Conservation (phyloP, 2,888 invertebrate species). For the Himalopsyche anomala region DNA sequence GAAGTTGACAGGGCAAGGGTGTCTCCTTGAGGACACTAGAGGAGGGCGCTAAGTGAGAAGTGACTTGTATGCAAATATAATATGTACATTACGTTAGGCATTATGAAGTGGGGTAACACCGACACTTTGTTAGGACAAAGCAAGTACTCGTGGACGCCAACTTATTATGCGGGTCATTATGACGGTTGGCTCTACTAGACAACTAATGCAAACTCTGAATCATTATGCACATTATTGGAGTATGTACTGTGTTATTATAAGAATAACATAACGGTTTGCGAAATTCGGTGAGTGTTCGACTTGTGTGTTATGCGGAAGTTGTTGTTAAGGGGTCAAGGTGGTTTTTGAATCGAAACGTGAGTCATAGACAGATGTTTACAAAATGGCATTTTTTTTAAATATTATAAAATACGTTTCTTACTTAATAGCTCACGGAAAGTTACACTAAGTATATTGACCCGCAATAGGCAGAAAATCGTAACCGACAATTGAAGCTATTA, state of each 20-base stretch:
- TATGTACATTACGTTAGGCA: constrained; percentile 49
- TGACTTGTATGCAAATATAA: constrained; percentile 56
- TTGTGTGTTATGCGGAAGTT: constrained; percentile 1
- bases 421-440: no score
- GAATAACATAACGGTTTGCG: constrained; percentile 24
- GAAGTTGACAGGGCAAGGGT: constrained; percentile 35
- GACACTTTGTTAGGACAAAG: constrained; percentile 30
- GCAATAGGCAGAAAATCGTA: no score
- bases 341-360: not conserved
- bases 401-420: no score
- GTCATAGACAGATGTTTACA: not conserved
- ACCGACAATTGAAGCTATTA: no score
- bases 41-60: constrained; percentile 42
- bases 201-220: constrained; percentile 15
- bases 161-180: constrained; percentile 61
- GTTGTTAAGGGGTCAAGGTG: constrained; percentile 28
- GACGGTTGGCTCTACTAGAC: constrained; percentile 41
- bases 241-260: not conserved
- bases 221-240: not conserved
- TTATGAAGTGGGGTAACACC: constrained; percentile 30
- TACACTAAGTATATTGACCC: no score
- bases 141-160: not conserved
- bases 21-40: constrained; percentile 41
- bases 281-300: not conserved
- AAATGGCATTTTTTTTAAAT: no score